Evolutionary conservation across 2,113 vertebrate species (phyloP).

Genomic region (Gadus macrocephalus): DNA sequence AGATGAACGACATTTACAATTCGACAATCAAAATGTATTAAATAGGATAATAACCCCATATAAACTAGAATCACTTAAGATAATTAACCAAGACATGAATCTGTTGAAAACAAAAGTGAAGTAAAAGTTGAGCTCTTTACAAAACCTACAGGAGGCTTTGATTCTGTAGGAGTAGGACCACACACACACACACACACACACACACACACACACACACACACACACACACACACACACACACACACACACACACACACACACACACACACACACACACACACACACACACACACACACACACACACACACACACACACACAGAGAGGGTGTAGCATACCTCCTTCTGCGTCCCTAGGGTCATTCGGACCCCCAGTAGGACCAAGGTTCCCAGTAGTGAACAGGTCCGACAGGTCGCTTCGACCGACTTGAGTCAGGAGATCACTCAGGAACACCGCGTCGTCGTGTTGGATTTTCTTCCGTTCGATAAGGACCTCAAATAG

Average conservation of each 20-base stretch:
- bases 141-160: too few species aligned
- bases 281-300: not conserved
- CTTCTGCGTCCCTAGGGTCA: constrained; percentile 44
- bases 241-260: not conserved
- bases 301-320: not conserved
- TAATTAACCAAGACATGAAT: too few species aligned
- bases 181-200: not conserved
- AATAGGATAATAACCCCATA: too few species aligned
- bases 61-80: too few species aligned
- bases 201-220: not conserved
- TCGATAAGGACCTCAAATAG: constrained; percentile 69
- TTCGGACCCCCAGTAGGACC: rapidly evolving
- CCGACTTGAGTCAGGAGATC: not conserved
- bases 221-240: not conserved
- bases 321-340: constrained; percentile 41
- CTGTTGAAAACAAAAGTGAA: too few species aligned
- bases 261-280: not conserved
- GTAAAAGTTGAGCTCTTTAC: too few species aligned
- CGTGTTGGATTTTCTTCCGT: constrained; percentile 16
- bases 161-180: not conserved
- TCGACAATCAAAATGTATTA: too few species aligned
- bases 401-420: constrained; percentile 49
- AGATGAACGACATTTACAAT: too few species aligned
- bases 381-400: constrained; percentile 1
- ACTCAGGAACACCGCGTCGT: constrained; percentile 22